Evolutionary conservation across 2,888 invertebrate genomes (phyloP).

Genomic region (Helleia helle): DNA sequence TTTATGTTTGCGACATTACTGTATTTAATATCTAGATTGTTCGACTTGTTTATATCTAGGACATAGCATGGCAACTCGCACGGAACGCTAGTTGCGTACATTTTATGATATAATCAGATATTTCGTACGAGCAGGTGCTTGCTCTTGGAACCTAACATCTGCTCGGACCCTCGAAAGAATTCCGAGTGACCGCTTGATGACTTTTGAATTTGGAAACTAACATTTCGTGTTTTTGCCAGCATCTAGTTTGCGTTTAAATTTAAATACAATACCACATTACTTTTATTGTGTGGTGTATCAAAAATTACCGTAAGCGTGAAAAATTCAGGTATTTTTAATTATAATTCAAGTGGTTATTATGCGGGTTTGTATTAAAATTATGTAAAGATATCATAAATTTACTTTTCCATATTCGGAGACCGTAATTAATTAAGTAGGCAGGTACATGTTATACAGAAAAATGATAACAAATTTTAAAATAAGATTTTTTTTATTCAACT

Average conservation of each 20-base stretch:
- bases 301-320: too few relatives aligned
- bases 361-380: too few relatives aligned
- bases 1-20: slow-evolving; percentile 29
- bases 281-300: too few relatives aligned
- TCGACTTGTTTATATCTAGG: slow-evolving; percentile 55
- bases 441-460: too few relatives aligned
- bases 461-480: neutral
- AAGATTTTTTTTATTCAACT: neutral
- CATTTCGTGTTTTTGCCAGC: too few relatives aligned
- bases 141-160: slow-evolving; percentile 53
- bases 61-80: slow-evolving; percentile 61
- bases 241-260: too few relatives aligned
- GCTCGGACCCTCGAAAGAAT: slow-evolving; percentile 56
- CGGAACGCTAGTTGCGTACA: slow-evolving; percentile 55
- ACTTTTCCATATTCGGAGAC: too few relatives aligned
- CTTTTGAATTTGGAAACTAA: slow-evolving; percentile 30
- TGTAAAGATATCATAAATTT: too few relatives aligned
- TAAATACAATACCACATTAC: too few relatives aligned
- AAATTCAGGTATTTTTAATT: too few relatives aligned
- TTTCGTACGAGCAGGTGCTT: slow-evolving; percentile 22
- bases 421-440: too few relatives aligned
- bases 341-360: too few relatives aligned
- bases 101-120: slow-evolving; percentile 57
- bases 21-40: slow-evolving; percentile 38
- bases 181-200: slow-evolving; percentile 45